These are phyloP conservation scores for Watersipora subatra DNA, from an alignment of 1,140 invertebrate genomes.

Conservation along the genomic window DNA sequence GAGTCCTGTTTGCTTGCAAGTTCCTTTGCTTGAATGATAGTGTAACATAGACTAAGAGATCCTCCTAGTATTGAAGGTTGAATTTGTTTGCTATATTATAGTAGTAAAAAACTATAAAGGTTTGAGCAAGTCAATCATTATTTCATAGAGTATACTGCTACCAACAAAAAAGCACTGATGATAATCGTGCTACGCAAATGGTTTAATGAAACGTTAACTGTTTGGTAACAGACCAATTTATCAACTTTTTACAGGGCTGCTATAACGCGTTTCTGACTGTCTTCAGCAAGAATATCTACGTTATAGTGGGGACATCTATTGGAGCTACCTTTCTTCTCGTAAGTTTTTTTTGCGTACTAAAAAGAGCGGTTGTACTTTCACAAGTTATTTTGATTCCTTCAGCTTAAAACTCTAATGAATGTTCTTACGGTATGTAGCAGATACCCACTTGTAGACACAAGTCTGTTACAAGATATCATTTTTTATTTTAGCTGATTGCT, in stretches of 20 bases:
- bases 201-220: not conserved
- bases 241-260: not conserved
- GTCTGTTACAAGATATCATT: too few relatives aligned
- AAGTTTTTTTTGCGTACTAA: not conserved
- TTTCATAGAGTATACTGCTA: not conserved
- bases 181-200: not conserved
- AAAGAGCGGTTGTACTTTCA: too few relatives aligned
- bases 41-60: too few relatives aligned
- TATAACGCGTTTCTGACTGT: not conserved
- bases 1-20: too few relatives aligned
- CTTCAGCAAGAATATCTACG: not conserved
- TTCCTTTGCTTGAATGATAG: too few relatives aligned
- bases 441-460: too few relatives aligned
- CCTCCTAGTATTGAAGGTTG: too few relatives aligned
- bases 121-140: not conserved
- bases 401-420: too few relatives aligned
- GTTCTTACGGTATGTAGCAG: too few relatives aligned
- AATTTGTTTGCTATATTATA: too few relatives aligned
- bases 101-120: not conserved
- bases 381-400: too few relatives aligned
- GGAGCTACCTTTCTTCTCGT: not conserved
- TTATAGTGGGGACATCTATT: not conserved
- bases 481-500: not conserved
- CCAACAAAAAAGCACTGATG: not conserved
- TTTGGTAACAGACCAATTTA: too few relatives aligned